Evolutionary conservation across 2,888 invertebrate genomes (phyloP).

Genomic region (Hirtodrosophila duncani): DNA sequence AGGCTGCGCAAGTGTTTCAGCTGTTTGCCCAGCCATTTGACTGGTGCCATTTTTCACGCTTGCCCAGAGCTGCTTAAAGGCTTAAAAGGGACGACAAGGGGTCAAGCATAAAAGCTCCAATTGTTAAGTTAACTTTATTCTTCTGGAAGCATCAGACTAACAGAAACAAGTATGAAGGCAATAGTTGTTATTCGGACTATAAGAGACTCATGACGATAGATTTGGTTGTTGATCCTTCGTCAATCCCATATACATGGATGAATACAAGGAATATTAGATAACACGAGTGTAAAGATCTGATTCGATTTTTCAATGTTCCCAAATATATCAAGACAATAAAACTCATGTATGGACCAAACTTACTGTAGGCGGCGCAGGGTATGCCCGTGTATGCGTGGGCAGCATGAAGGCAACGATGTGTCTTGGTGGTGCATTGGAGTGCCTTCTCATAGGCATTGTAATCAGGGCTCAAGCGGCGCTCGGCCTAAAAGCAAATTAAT

Average conservation of each 20-base stretch:
- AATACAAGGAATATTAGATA: too few relatives aligned
- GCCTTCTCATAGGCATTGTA: constrained; percentile 83
- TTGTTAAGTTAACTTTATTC: too few relatives aligned
- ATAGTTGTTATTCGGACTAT: too few relatives aligned
- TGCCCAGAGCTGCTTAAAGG: constrained; percentile 35
- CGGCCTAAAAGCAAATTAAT: constrained; percentile 66
- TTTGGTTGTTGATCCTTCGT: too few relatives aligned
- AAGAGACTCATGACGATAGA: too few relatives aligned
- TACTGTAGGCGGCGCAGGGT: constrained; percentile 92
- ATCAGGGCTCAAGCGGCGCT: constrained; percentile 78
- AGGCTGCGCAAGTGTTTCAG: constrained; percentile 53
- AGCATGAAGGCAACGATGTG: constrained; percentile 93
- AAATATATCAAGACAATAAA: too few relatives aligned
- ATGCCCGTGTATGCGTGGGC: constrained; percentile 91
- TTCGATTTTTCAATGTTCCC: too few relatives aligned
- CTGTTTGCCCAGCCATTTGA: constrained; percentile 31
- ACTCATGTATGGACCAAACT: constrained; percentile 80
- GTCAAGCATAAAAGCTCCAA: not conserved
- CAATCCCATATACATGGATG: too few relatives aligned
- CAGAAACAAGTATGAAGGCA: too few relatives aligned
- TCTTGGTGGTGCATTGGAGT: constrained; percentile 89
- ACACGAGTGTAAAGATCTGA: too few relatives aligned
- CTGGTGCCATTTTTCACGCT: constrained; percentile 65
- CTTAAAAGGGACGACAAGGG: not conserved
- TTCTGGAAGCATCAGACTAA: too few relatives aligned